phyloP scores from a whole-genome alignment of 2,113 vertebrate species.

The Nymphicus hollandicus region DNA sequence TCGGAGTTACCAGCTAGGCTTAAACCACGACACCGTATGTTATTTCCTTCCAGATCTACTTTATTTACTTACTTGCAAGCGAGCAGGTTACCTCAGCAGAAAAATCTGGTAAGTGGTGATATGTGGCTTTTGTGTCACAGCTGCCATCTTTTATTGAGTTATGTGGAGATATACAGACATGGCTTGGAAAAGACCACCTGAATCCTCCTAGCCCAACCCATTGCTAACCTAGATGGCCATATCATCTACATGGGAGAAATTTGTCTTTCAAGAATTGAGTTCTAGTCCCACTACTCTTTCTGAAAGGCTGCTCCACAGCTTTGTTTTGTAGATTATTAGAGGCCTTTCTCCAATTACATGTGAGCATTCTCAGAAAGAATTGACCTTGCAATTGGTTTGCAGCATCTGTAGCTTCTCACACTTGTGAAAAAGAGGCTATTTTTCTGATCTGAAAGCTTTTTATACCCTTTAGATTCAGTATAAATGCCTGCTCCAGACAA shows the following conservation, averaged over 20 bases:
- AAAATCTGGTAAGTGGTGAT: background rate
- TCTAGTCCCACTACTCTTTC: background rate
- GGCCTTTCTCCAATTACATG: background rate
- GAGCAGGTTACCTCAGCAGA: background rate
- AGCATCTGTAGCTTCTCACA: background rate
- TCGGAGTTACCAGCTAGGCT: too few species aligned
- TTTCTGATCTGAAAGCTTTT: background rate
- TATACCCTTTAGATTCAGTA: background rate
- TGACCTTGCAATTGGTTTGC: background rate
- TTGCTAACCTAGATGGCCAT: background rate
- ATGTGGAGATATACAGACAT: fast-evolving
- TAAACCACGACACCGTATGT: too few species aligned
- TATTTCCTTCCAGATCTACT: background rate
- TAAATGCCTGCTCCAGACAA: background rate
- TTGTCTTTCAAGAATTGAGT: background rate
- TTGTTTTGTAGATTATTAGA: background rate
- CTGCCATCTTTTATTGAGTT: background rate
- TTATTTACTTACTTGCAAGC: background rate
- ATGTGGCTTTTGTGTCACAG: background rate
- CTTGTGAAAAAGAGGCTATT: background rate
- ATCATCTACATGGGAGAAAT: background rate
- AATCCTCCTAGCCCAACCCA: background rate
- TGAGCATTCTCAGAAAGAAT: background rate
- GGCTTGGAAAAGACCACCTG: background rate
- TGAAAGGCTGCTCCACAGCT: background rate